phyloP scores from a whole-genome alignment of 2,113 vertebrate species.

The Malurus melanocephalus region DNA sequence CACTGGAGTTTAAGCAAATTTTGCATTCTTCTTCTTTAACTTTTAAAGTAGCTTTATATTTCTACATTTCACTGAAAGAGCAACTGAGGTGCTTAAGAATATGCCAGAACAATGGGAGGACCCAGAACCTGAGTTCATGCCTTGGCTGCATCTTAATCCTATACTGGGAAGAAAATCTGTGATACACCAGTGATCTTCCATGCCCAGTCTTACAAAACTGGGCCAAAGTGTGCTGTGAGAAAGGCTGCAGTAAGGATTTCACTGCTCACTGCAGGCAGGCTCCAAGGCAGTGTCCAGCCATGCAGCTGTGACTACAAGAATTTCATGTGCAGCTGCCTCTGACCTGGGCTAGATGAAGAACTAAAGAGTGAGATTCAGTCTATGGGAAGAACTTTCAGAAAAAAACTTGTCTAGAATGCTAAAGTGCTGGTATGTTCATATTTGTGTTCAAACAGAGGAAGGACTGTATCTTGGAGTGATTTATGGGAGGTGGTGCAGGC shows the following conservation, averaged over 20 bases:
- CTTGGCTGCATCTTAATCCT: not conserved
- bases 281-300: not conserved
- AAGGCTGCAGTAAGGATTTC: not conserved
- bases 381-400: not conserved
- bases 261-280: fast-evolving
- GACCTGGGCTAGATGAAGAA: not conserved
- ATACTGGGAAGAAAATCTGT: fast-evolving
- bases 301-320: not conserved
- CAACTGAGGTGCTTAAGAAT: not conserved
- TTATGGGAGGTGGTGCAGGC: not conserved
- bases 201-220: not conserved
- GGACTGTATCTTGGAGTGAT: not conserved
- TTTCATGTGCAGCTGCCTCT: not conserved
- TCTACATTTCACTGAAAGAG: not conserved
- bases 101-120: not conserved
- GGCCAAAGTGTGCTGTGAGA: not conserved
- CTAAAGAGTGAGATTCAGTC: not conserved
- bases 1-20: not conserved
- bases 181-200: not conserved
- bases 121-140: not conserved
- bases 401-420: not conserved
- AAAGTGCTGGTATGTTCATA: not conserved
- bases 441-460: not conserved
- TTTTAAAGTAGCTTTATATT: not conserved
- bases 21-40: not conserved